Evolutionary conservation across 2,888 invertebrate species (phyloP).

Genomic region (Syrista parreyssii): DNA sequence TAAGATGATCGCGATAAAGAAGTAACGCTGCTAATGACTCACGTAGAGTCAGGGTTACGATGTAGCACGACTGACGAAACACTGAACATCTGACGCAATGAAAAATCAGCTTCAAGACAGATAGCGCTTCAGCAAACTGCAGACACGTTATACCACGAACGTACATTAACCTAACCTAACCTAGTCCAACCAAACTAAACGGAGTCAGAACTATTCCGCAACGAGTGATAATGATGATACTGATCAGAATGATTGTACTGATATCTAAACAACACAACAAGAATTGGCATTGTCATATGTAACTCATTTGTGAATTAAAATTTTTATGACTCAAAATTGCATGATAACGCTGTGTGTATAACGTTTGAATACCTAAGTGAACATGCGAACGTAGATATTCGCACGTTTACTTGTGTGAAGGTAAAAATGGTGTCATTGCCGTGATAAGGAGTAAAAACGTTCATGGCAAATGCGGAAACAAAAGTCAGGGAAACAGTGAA

Average conservation of each 20-base stretch:
- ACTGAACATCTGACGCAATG: background rate
- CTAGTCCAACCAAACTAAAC: background rate
- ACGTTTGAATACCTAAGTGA: background rate
- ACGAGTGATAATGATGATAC: background rate
- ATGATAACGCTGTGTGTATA: background rate
- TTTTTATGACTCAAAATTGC: background rate
- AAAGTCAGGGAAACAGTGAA: background rate
- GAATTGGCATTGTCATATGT: background rate
- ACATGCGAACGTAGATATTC: background rate
- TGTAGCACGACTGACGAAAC: background rate
- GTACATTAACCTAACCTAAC: background rate
- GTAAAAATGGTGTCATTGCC: background rate
- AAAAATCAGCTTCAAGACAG: background rate
- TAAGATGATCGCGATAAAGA: slow-evolving; percentile 7
- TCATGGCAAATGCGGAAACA: background rate
- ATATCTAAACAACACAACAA: background rate
- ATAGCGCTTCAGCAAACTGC: background rate
- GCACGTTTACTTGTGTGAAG: background rate
- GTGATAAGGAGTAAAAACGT: background rate
- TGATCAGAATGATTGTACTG: background rate
- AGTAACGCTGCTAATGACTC: background rate
- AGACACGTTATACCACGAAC: background rate
- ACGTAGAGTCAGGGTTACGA: background rate
- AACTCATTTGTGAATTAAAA: background rate
- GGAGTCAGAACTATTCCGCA: background rate